A percentile compares a stretch with the other conserved stretches of the same genome.
Conservation (phyloP, 2,113 vertebrate genomes). For the Condylura cristata region DNA sequence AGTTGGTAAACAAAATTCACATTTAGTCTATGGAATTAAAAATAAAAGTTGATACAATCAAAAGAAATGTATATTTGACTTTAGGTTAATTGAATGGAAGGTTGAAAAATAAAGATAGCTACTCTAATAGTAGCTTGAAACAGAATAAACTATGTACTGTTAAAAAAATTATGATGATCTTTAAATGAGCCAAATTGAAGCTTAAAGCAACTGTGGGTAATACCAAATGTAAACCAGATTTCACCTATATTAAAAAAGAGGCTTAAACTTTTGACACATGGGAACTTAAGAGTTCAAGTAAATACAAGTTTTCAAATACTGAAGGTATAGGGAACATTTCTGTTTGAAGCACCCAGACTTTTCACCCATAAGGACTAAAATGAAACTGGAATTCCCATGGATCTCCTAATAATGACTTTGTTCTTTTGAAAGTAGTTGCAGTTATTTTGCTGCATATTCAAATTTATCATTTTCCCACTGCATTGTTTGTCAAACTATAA, state of each 20-base stretch:
- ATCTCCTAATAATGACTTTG: background rate
- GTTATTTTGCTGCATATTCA: background rate
- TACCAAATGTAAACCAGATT: constrained; percentile 42
- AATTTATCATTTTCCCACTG: background rate
- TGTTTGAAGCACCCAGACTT: background rate
- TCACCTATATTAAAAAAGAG: constrained; percentile 65
- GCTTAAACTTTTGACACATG: constrained; percentile 62
- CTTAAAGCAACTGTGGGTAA: constrained; percentile 66
- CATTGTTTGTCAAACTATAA: background rate
- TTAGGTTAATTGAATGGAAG: constrained; percentile 50
- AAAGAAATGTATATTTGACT: constrained; percentile 55
- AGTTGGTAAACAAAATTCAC: background rate
- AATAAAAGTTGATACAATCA: constrained; percentile 40
- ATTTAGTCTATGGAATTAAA: constrained; percentile 10
- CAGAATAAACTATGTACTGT: constrained; percentile 62
- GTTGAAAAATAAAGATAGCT: constrained; percentile 41
- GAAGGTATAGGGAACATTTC: background rate
- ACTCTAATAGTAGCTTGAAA: constrained; percentile 60
- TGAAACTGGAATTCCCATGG: background rate
- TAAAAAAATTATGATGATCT: constrained; percentile 65
- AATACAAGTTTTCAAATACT: constrained; percentile 37
- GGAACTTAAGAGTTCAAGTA: constrained; percentile 18
- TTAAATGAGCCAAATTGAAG: constrained; percentile 64
- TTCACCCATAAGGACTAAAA: background rate
- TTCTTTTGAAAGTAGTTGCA: constrained; percentile 9